Base-by-base conservation (phyloP, 2,888 invertebrate genomes). In the Phaedon cochleariae region DNA sequence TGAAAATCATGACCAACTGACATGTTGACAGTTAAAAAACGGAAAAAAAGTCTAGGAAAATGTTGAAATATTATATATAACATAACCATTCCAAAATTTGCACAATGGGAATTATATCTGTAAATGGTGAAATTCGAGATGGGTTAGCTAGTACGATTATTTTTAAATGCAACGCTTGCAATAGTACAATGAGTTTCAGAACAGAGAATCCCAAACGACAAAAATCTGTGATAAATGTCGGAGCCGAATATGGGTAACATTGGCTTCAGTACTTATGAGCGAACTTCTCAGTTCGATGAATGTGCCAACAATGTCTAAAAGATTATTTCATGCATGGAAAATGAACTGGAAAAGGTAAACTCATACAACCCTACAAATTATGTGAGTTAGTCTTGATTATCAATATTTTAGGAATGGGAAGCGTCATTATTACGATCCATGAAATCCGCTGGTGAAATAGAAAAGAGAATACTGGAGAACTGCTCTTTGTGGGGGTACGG, bases 401-500 rank as follows among this genome's bases (percentile, higher is more conserved):
- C 2, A n/a, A 45, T 21, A 52, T 64, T 61, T 45, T 37, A 65
- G 60, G 34, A 52, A 61, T 65, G 57, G 61, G 49, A 64, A 26
- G 18, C 54, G 1, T 62, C 60, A 1, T 20, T 64, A 12, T 12
- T 15, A 46, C 48, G n/a, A n/a, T n/a, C n/a, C n/a, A n/a, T n/a
- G n/a, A n/a, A n/a, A n/a, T n/a, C n/a, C n/a, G n/a, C n/a, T 26
- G 29, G 26, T 17, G 10, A 37, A 48, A 46, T 18, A 62, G 68
- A 70, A 55, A 64, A 45, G 52, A 57, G 68, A 41, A 68, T 41
- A 74, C 69, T 17, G 62, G 58, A 15, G 51, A 73, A 55, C 3
- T 71, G 9, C n/a, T 74, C 9, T 74, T 64, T 62, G 22, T 73
- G 1, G 68, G 64, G 20, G 69, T 74, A 1, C 31, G 69, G 34